Evolutionary conservation across 2,797 vertebrate species (phyloP).

Genomic region (Trematomus bernacchii): DNA sequence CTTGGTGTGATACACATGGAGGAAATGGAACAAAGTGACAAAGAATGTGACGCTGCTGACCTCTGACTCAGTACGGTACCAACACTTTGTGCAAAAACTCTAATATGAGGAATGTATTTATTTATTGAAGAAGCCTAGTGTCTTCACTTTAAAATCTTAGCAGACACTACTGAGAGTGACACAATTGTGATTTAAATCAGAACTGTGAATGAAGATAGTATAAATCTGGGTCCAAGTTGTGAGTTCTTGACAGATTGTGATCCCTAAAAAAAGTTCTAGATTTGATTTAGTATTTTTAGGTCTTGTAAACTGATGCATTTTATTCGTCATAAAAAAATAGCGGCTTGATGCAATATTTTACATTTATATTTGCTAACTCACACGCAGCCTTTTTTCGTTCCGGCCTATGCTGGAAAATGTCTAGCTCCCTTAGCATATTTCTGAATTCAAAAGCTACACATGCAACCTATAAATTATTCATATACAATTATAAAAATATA

Average conservation of each 20-base stretch:
- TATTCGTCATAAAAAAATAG: background rate
- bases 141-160: too few species aligned
- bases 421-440: background rate
- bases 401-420: background rate
- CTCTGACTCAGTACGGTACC: background rate
- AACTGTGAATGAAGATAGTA: background rate
- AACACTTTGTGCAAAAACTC: background rate
- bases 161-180: too few species aligned
- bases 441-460: background rate
- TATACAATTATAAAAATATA: too few species aligned
- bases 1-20: constrained; percentile 12
- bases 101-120: background rate
- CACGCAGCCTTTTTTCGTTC: background rate
- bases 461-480: background rate
- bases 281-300: background rate
- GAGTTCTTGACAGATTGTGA: background rate
- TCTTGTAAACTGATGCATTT: background rate
- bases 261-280: background rate
- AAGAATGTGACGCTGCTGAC: constrained; percentile 6
- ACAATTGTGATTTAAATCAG: too few species aligned
- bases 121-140: too few species aligned
- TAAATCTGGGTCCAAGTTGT: background rate
- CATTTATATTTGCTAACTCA: background rate
- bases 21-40: background rate
- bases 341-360: background rate